Base-by-base conservation (phyloP, 1,140 invertebrate species). In the Anastrepha ludens region DNA sequence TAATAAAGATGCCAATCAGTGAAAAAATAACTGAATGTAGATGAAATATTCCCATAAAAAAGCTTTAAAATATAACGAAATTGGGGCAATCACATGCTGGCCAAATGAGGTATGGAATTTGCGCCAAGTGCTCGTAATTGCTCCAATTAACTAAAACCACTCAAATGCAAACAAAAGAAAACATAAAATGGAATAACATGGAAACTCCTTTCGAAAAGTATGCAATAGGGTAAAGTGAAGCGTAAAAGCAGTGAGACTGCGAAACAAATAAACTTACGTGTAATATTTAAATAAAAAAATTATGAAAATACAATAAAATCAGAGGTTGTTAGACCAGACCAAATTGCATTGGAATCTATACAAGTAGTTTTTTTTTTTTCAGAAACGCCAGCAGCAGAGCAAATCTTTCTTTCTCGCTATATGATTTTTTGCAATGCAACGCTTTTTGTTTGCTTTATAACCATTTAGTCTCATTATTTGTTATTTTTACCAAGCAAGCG, bases 401-500 rank as follows among this genome's bases (percentile, higher is more conserved):
- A 9, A 55, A 44, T 81, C 47, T 81, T 81, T 81, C 74, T 50
- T 81, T 81, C 55, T 81, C 17, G 44, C 13, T 41, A 47, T 74
- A 74, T 29, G 29, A 29, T 81, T 81, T 81, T 50, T 81, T 29
- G 2, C 47, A 47, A 74, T 74, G 15, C 39, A 39, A 7, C 47
- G 17, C 13, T 3, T 74, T 74, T 81, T 81, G 47, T 81, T 81
- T 81, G 9, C 11, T 15, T 62, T 67, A 3, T 81, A 50, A 7
- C 13, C 47, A 29, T 81, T 55, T 9, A 47, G 4, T 81, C 55
- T 55, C 44, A 50, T 41, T 44, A 41, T 29, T 74, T 50, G 70
- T 81, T 81, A 81, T 81, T 29, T 55, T 55, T 81, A n/a, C 74
- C 74, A 55, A 44, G 74, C 74, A 81, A 29, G n/a, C 55, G 74